A percentile compares a stretch with the other conserved stretches of the same genome.
Conservation (phyloP, 2,797 vertebrate species). For the Amblyraja radiata region DNA sequence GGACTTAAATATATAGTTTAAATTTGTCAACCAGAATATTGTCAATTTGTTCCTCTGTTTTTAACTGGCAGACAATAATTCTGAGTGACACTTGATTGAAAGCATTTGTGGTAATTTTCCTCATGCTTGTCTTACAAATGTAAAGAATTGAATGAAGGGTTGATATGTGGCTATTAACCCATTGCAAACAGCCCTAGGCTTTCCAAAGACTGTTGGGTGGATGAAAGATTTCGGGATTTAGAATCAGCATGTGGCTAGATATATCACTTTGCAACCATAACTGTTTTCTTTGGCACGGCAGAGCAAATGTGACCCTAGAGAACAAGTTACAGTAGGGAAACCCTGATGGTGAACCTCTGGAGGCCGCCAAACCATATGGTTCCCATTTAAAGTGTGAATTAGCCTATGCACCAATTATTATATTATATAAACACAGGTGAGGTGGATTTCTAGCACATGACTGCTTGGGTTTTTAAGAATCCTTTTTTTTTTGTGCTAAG, state of each 20-base stretch:
- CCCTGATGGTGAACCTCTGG: constrained; percentile 47
- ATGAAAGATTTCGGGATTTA: constrained; percentile 51
- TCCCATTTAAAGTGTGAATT: constrained; percentile 55
- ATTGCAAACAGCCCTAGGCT: constrained; percentile 60
- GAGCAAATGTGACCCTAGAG: constrained; percentile 52
- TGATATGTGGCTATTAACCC: constrained; percentile 62
- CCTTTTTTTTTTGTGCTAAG: constrained; percentile 44
- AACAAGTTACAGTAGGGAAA: constrained; percentile 49
- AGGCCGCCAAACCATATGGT: constrained; percentile 50
- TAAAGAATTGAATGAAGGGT: constrained; percentile 55
- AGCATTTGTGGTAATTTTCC: constrained; percentile 60
- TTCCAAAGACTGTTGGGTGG: constrained; percentile 48
- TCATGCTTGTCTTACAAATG: constrained; percentile 60
- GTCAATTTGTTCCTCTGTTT: constrained; percentile 33
- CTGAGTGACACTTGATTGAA: constrained; percentile 58
- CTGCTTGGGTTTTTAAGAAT: constrained; percentile 50
- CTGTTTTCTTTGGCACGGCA: constrained; percentile 54
- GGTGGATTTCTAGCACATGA: constrained; percentile 52
- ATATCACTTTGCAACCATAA: constrained; percentile 55
- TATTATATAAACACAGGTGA: constrained; percentile 56
- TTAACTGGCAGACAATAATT: constrained; percentile 48
- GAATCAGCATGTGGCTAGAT: constrained; percentile 53
- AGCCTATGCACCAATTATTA: constrained; percentile 57
- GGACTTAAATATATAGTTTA: constrained; percentile 7
- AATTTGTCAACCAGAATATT: constrained; percentile 37